phyloP scores from a whole-genome alignment of 2,888 invertebrate genomes.

The Euzophera pinguis region DNA sequence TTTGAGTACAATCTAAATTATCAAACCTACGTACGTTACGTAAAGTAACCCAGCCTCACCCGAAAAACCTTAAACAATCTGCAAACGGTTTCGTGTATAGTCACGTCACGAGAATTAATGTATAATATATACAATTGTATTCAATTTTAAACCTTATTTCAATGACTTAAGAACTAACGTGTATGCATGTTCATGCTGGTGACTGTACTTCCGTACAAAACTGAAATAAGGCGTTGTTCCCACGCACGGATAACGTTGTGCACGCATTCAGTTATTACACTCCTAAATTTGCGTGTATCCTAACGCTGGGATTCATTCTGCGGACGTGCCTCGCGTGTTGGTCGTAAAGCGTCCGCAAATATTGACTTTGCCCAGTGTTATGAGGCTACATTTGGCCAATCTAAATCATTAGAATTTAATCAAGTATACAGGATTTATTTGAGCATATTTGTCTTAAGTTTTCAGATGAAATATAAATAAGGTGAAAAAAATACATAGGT shows the following conservation, averaged over 20 bases:
- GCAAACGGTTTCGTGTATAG: too few species aligned
- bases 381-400: slow-evolving; percentile 25
- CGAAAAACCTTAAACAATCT: too few species aligned
- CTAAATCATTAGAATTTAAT: slow-evolving; percentile 17
- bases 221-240: slow-evolving; percentile 15
- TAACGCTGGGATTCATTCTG: slow-evolving; percentile 27
- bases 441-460: slow-evolving; percentile 20
- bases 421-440: slow-evolving; percentile 22
- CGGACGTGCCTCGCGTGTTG: slow-evolving; percentile 27
- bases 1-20: too few species aligned
- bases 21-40: too few species aligned
- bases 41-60: too few species aligned
- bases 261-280: slow-evolving; percentile 28
- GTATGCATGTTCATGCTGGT: too few species aligned
- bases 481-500: too few species aligned
- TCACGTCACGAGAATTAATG: too few species aligned
- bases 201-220: background rate
- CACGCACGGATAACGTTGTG: slow-evolving; percentile 12
- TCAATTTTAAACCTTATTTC: too few species aligned
- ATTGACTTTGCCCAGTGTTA: slow-evolving; percentile 28
- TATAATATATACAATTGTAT: too few species aligned
- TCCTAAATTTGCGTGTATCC: slow-evolving; percentile 30
- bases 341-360: slow-evolving; percentile 28
- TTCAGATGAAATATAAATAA: background rate
- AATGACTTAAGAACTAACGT: too few species aligned